Evolutionary conservation across 2,797 vertebrate genomes (phyloP), one percentile per base, ranked within the genome.

Genomic region (Pseudomugil tenellus): DNA sequence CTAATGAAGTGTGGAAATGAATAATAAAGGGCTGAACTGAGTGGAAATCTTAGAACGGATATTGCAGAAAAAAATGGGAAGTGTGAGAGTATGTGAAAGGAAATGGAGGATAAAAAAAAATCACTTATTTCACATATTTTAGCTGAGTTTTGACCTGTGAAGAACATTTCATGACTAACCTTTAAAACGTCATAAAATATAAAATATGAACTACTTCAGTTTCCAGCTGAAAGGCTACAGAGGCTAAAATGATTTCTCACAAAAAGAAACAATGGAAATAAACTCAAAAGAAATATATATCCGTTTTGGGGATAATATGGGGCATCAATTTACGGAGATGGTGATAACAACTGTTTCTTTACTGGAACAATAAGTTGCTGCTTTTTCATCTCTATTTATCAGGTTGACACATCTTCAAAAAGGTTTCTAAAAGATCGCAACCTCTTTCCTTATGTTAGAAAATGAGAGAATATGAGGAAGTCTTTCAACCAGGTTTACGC

Each of bases 121-220:
- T 26, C 84, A 81, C 62, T 76, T 67, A 43, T 51, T 77, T 53
- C 21, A 65, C 31, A 3, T 39, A 31, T 75, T 76, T 70, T 41
- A 57, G 43, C 63, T 43, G 53, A 6, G 37, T 56, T 75, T 84
- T 60, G 60, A 37, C 48, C 56, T 72, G 73, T 79, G 66, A 63
- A 61, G 46, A 34, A 55, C 58, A 70, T 69, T 79, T 69, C 53
- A n/a, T 49, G 28, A 39, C 55, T 25, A 59, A 61, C 63, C 71
- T 75, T 43, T 70, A 62, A 83, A 74, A 81, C 68, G 80, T 76
- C 80, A 67, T 54, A n/a, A 25, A 69, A 72, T 76, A 74, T 74
- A 35, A 81, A 74, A 72, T 48, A 74, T 52, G 58, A 77, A 68
- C 63, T 67, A 57, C 41, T 64, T 41, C 62, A 5, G 17, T 60